Percentiles rank a stretch among this genome's conserved stretches.
phyloP scores from a whole-genome alignment of 2,888 invertebrate species.

The Cacoxenus indagator region DNA sequence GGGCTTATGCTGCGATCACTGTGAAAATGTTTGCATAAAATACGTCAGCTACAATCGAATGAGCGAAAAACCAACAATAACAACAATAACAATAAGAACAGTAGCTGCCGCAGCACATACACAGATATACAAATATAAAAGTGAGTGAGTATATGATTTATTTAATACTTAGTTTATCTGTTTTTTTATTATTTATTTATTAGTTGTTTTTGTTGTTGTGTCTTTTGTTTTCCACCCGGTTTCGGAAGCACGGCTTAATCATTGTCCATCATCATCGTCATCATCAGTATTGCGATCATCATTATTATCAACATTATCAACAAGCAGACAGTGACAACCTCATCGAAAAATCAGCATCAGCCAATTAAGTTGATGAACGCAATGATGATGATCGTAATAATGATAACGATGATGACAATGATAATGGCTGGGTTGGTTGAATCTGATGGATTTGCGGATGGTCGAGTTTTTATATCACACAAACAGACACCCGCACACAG shows the following conservation, averaged over 20 bases:
- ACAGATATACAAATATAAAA: not conserved
- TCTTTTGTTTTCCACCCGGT: not conserved
- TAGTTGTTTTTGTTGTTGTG: not conserved
- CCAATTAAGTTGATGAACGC: not conserved
- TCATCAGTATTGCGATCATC: not conserved
- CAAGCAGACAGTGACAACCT: not conserved
- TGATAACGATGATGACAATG: not conserved
- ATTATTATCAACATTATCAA: not conserved
- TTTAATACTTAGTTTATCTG: no score
- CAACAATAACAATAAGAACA: not conserved
- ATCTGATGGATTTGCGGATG: not conserved
- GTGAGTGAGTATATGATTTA: not conserved
- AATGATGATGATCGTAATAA: not conserved
- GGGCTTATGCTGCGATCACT: not conserved
- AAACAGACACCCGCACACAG: constrained; percentile 22
- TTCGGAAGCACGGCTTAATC: not conserved
- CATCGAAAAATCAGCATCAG: not conserved
- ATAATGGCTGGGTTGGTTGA: not conserved
- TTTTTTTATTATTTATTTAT: not conserved
- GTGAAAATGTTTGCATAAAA: not conserved
- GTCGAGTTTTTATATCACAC: not conserved
- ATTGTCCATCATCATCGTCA: not conserved
- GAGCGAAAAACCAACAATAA: not conserved
- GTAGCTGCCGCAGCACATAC: not conserved
- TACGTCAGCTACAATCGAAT: not conserved